Evolutionary conservation across 92 coral and sea anemone genomes (phyloP), one percentile per base, ranked within the genome.

Genomic region (Phenganax marumi): DNA sequence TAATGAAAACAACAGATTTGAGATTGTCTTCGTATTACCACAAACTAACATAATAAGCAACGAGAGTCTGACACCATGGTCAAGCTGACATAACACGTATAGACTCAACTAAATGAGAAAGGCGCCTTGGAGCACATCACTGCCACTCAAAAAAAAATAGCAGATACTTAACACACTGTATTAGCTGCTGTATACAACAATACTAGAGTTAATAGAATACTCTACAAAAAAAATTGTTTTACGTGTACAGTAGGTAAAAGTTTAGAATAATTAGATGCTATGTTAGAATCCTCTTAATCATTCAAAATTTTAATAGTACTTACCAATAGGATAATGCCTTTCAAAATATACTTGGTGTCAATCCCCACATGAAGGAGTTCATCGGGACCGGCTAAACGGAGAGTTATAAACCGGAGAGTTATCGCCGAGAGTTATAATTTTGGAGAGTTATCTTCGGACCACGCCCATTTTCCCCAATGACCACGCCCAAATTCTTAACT

Each of bases 311-410:
- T 7, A 6, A 55, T 10, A 0, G 25, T 17, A 87, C 97, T 92
- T 75, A 92, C 97, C 92, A 94, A 86, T 71, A 94, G 90, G 64
- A 94, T 94, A 73, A 94, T 93, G 43, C 98, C 98, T 86, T 94
- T 94, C 58, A 94, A 87, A 72, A 94, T 90, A 85, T 90, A 94
- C 90, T 94, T 94, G 83, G 98, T 92, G 51, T 92, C 91, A 23
- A 94, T 89, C 21, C 98, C 98, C 70, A 95, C 98, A 81, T 84
- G 86, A 43, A 95, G 96, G 39, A 94, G 88, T 61, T 94, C 98
- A 66, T 72, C 49, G 65, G n/a, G n/a, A n/a, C n/a, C n/a, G n/a
- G n/a, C n/a, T 33, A 33, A 33, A 33, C 4, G 43, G 43, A 33
- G 43, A 4, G 43, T 33, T 33, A 33, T 4, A 1, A 33, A 33